Percentiles rank a stretch among this genome's conserved stretches.
phyloP scores from a whole-genome alignment of 2,113 vertebrate species.

The Coreoperca whiteheadi region DNA sequence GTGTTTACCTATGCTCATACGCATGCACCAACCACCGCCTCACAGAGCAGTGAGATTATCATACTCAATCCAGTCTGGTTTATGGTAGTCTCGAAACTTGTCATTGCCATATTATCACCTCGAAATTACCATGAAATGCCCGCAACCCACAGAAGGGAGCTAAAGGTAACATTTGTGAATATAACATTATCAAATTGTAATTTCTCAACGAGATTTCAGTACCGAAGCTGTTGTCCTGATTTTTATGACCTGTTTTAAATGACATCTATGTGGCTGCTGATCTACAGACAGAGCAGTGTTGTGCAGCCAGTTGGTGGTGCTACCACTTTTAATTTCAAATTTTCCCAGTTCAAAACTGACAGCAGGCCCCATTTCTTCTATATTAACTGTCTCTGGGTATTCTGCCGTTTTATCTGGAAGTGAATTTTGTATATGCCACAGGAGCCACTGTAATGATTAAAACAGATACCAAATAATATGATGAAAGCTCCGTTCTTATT shows the following conservation, averaged over 20 bases:
- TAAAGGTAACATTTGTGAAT: constrained; percentile 30
- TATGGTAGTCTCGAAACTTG: neutral
- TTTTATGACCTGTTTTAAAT: constrained; percentile 26
- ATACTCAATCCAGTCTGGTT: constrained; percentile 34
- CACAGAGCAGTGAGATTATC: constrained; percentile 23
- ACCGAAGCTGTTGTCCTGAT: neutral
- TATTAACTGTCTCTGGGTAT: constrained; percentile 21
- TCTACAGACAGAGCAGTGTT: constrained; percentile 20
- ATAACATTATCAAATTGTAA: constrained; percentile 28
- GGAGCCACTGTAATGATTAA: constrained; percentile 71
- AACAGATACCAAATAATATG: constrained; percentile 71
- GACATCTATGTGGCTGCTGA: constrained; percentile 14
- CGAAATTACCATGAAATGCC: constrained; percentile 27
- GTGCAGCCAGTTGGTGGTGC: constrained; percentile 10
- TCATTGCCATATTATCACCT: constrained; percentile 19
- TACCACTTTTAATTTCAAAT: constrained; percentile 1
- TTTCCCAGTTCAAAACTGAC: neutral
- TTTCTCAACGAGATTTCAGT: constrained; percentile 12
- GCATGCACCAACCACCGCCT: constrained; percentile 1
- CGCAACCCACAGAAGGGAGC: constrained; percentile 14
- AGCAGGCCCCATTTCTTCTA: neutral
- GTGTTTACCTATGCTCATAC: neutral
- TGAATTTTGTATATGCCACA: constrained; percentile 55
- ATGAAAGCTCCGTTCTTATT: constrained; percentile 72
- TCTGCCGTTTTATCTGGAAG: constrained; percentile 27